Conservation (phyloP, 1,140 invertebrate species). For the Bombus ignitus region DNA sequence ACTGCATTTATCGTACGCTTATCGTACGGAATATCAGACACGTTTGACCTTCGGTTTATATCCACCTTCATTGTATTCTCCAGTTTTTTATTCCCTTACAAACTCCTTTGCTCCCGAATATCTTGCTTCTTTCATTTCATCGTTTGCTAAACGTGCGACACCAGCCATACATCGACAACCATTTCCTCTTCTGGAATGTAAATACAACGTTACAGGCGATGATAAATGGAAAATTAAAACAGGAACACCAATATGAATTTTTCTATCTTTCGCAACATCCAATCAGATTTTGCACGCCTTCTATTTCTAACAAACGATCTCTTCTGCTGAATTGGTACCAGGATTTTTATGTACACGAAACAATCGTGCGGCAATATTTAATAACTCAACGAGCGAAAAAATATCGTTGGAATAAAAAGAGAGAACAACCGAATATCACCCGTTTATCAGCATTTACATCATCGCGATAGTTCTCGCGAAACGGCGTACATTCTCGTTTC, state of each 20-base stretch:
- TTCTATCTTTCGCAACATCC: not conserved
- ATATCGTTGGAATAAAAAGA: not conserved
- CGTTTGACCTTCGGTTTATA: not conserved
- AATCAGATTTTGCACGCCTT: not conserved
- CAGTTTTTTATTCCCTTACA: not conserved
- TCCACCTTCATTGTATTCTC: not conserved
- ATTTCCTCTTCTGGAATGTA: not conserved
- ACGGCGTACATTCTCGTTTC: not conserved
- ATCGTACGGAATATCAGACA: not conserved
- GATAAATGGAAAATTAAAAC: conserved; percentile 11
- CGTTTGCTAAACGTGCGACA: not conserved
- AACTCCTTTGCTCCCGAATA: not conserved
- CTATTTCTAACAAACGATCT: not conserved
- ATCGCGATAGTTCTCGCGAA: not conserved
- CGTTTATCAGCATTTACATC: conserved; percentile 17
- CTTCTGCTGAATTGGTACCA: not conserved
- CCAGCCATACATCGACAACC: not conserved
- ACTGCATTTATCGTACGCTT: not conserved
- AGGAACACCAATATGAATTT: not conserved
- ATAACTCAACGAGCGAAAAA: not conserved
- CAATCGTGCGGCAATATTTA: not conserved
- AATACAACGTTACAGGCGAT: not conserved
- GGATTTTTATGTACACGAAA: not conserved
- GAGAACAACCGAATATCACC: not conserved
- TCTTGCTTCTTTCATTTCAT: not conserved